Evolutionary conservation across 2,113 vertebrate genomes (phyloP), one percentile per base, ranked within the genome.

Genomic region (Ctenodactylus gundi): DNA sequence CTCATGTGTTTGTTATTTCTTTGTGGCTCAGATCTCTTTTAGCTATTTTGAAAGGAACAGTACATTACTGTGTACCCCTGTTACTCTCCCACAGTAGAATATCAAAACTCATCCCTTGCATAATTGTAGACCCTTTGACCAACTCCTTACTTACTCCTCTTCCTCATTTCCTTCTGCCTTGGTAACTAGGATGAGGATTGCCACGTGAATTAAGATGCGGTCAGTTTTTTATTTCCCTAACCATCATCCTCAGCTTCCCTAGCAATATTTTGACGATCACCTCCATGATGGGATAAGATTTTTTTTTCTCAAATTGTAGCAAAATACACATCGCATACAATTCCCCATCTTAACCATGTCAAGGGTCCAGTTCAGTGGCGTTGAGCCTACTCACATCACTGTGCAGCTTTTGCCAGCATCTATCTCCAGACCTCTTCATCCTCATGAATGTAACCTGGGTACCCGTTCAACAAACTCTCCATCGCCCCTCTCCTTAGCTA

Each of bases 401-500:
- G 18, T 25, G 6, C 6, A 39, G 29, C 12, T 5, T 23, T 57
- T 25, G 10, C 11, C 44, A 60, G 4, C 18, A 6, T 68, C 57
- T 4, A 13, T 39, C 39, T 87, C 51, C 55, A 82, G 25, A 46
- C 20, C 1, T 25, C 83, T 75, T 92, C 70, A 72, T 58, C 78
- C n/a, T 58, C n/a, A 39, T 29, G 70, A 75, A 65, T 3, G 7
- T 23, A 64, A 94, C 65, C 60, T 55, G 23, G 44, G 41, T 9
- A 12, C 6, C 4, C 9, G 1, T 80, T 72, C 36, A 64, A 53
- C 27, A 62, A 1, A 86, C 62, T 78, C 44, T 34, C 17, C 8
- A 0, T 34, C 39, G 11, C 15, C 14, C 41, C 2, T 0, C 9
- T 1, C 34, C 27, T 27, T 7, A 9, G 9, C 31, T 44, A 78